Percentiles rank a stretch among this genome's conserved stretches.
Conservation (phyloP, 1,140 invertebrate genomes). For the Drosophila lacertosa region DNA sequence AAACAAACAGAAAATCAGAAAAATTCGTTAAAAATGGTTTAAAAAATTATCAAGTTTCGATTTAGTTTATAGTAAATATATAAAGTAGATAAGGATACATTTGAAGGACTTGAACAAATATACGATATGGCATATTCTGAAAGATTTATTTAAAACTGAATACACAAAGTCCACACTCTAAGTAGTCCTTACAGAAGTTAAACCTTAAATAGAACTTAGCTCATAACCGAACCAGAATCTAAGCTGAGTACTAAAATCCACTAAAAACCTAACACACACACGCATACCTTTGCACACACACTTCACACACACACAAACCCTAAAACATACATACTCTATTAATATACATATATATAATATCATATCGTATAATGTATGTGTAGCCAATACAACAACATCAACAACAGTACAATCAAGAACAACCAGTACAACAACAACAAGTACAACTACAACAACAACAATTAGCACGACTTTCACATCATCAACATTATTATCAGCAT, state of each 20-base stretch:
- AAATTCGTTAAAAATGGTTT: not conserved
- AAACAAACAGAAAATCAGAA: not conserved
- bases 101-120: too few species aligned
- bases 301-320: slow-evolving; percentile 6
- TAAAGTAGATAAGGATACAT: not conserved
- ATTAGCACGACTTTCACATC: slow-evolving; percentile 73
- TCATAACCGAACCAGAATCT: not conserved
- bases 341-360: slow-evolving; percentile 16
- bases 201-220: slow-evolving; percentile 2
- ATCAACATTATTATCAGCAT: slow-evolving; percentile 79
- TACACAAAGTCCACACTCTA: not conserved
- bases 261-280: slow-evolving; percentile 1
- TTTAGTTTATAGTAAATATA: not conserved
- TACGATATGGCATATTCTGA: not conserved
- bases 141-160: too few species aligned
- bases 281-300: slow-evolving; percentile 6
- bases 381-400: slow-evolving; percentile 59
- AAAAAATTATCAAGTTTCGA: not conserved
- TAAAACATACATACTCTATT: slow-evolving; percentile 11
- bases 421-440: slow-evolving; percentile 56
- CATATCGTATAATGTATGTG: slow-evolving; percentile 52
- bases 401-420: slow-evolving; percentile 63
- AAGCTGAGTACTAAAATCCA: slow-evolving; percentile 7
- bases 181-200: not conserved
- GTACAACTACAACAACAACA: slow-evolving; percentile 69